A percentile compares a stretch with the other conserved stretches of the same genome.
Conservation (phyloP, 2,113 vertebrate genomes). For the Nycticryphes semicollaris region DNA sequence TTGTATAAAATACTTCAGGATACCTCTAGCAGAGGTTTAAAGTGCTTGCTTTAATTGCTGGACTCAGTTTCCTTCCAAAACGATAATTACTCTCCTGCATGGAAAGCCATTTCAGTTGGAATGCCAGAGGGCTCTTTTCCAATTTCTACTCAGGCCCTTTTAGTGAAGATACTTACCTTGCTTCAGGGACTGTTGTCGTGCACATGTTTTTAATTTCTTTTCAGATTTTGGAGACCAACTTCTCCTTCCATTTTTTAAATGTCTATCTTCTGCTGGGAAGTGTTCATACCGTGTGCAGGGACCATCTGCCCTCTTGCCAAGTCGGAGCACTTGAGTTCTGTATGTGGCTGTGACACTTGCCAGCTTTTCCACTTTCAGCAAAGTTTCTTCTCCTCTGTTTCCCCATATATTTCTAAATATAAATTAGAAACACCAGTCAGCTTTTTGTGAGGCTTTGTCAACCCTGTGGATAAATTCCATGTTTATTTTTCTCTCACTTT, state of each 20-base stretch:
- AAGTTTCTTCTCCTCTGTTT: neutral
- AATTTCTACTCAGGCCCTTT: neutral
- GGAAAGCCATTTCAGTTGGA: neutral
- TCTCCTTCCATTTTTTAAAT: neutral
- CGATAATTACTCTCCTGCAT: neutral
- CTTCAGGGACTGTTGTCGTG: neutral
- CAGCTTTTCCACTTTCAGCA: neutral
- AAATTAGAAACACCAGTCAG: neutral
- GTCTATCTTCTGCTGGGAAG: neutral
- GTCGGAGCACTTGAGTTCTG: neutral
- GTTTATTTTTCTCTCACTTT: neutral
- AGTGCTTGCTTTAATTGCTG: neutral
- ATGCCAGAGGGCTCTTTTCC: neutral
- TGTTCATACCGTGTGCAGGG: neutral
- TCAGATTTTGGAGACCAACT: neutral
- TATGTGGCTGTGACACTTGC: neutral
- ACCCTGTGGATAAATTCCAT: neutral
- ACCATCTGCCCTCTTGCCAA: constrained; percentile 18
- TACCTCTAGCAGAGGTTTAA: neutral
- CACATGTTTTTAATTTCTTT: neutral
- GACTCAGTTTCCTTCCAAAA: neutral
- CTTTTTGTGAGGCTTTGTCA: neutral
- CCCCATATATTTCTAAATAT: neutral
- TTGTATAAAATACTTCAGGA: neutral
- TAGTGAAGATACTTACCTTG: neutral